phyloP scores from a whole-genome alignment of 53 echinoderm and acorn worm genomes.

The Temnopleurus reevesii region DNA sequence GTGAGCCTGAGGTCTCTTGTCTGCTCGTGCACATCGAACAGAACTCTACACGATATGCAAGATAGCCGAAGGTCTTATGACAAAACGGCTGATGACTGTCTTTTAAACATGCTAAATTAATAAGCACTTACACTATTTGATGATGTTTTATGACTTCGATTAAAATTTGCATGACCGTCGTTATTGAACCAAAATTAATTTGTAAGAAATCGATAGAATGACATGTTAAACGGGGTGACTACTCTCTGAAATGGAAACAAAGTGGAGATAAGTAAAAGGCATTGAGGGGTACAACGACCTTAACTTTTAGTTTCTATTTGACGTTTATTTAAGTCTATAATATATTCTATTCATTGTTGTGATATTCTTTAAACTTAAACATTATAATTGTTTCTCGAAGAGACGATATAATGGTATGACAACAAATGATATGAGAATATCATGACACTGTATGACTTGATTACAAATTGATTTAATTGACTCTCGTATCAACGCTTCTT shows the following conservation, averaged over 20 bases:
- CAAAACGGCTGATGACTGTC: not conserved
- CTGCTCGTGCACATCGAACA: not conserved
- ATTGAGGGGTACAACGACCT: too few relatives aligned
- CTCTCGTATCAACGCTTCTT: too few relatives aligned
- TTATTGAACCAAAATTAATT: constrained; percentile 29
- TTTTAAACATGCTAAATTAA: constrained; percentile 20
- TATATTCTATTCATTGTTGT: too few relatives aligned
- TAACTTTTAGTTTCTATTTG: too few relatives aligned
- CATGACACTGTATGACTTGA: too few relatives aligned
- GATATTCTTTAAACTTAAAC: too few relatives aligned
- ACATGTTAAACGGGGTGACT: constrained; percentile 12
- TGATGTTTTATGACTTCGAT: constrained; percentile 12
- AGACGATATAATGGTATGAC: too few relatives aligned
- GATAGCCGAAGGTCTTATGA: not conserved
- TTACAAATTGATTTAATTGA: too few relatives aligned
- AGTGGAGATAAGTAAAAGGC: too few relatives aligned
- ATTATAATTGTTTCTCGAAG: too few relatives aligned
- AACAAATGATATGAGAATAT: too few relatives aligned
- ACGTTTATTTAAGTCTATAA: too few relatives aligned
- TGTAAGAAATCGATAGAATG: constrained; percentile 7
- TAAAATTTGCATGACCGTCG: not conserved
- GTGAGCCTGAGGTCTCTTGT: constrained; percentile 2
- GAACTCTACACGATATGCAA: not conserved
- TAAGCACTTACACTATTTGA: not conserved
- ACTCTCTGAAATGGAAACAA: not conserved